Evolutionary conservation across 30 jellyfish, hydroid and myxozoan genomes (phyloP), one percentile per base, ranked within the genome.

Genomic region (Aurelia coerulea): DNA sequence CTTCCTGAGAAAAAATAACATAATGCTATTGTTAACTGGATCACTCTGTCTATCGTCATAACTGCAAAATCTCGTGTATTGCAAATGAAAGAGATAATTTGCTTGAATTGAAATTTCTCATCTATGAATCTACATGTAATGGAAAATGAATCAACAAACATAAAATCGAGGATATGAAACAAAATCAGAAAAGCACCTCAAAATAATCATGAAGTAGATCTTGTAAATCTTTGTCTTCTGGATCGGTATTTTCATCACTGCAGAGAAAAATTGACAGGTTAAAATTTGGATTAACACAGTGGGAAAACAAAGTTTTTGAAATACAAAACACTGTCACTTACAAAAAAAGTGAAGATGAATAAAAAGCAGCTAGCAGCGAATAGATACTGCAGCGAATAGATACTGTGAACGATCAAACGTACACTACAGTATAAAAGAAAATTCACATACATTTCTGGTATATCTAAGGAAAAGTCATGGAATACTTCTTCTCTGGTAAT

Each of bases 161-260:
- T 10, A 14, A 37, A 35, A 72, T 7, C 83, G 3, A 19, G 4
- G n/a, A 18, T 50, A 37, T 42, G 33, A 68, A 68, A 5, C 15
- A 3, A 10, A 68, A 5, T 68, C 52, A 23, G 32, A 41, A 62
- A 54, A 13, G 39, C 54, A 86, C 95, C 73, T 79, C 83, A 68
- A 92, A 92, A 76, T 86, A 88, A 49, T 70, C 89, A 10, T 87
- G 81, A 8, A 92, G 82, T 3, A 92, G 83, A n/a, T 92, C 92
- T 58, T 92, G 84, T 15, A 92, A 54, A 68, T 83, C 68, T 68
- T 58, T 89, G 56, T 81, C 95, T 41, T 58, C 86, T 41, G 97
- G 97, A 39, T 87, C 80, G 2, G 86, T 65, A 73, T 88, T 92
- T 77, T 92, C 98, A 70, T 92, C 97, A 5, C 95, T 86, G 29